These are phyloP conservation scores for Carpatolechia fugitivella DNA, from an alignment of 2,888 invertebrate species.

Conservation along the genomic window DNA sequence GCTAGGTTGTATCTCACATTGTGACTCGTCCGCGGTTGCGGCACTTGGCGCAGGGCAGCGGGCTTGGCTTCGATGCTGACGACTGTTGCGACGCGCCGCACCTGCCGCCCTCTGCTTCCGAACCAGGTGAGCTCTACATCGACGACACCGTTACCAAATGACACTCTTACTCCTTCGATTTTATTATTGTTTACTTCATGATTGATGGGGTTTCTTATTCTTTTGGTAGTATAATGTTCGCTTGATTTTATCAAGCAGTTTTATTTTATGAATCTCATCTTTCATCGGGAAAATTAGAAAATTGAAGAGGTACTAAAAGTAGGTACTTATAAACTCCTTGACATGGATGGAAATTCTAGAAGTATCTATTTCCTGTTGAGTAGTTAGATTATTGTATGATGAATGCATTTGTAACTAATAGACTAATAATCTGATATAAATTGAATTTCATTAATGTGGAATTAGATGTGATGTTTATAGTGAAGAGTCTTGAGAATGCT, in stretches of 20 bases:
- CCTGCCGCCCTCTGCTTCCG: slow-evolving; percentile 74
- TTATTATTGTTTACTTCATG: neutral
- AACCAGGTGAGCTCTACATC: slow-evolving; percentile 54
- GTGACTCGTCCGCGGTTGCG: slow-evolving; percentile 79
- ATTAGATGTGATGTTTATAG: neutral
- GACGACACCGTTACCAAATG: slow-evolving; percentile 1
- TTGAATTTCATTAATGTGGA: neutral
- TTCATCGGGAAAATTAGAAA: no score
- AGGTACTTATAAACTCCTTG: neutral
- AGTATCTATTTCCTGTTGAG: neutral
- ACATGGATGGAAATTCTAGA: neutral
- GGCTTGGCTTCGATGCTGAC: slow-evolving; percentile 75
- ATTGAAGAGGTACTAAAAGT: neutral
- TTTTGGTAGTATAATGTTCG: no score
- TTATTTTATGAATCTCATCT: no score
- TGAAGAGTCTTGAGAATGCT: neutral
- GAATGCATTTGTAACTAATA: neutral
- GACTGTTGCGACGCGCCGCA: slow-evolving; percentile 75
- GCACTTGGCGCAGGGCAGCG: slow-evolving; percentile 78
- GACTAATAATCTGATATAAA: neutral
- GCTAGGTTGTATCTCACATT: slow-evolving; percentile 77
- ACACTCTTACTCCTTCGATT: neutral
- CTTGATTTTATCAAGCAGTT: no score
- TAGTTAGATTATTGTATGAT: neutral
- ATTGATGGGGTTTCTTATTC: no score